Percentiles rank a stretch among this genome's conserved stretches.
phyloP scores from a whole-genome alignment of 2,888 invertebrate genomes.

The Oasisia sp. region DNA sequence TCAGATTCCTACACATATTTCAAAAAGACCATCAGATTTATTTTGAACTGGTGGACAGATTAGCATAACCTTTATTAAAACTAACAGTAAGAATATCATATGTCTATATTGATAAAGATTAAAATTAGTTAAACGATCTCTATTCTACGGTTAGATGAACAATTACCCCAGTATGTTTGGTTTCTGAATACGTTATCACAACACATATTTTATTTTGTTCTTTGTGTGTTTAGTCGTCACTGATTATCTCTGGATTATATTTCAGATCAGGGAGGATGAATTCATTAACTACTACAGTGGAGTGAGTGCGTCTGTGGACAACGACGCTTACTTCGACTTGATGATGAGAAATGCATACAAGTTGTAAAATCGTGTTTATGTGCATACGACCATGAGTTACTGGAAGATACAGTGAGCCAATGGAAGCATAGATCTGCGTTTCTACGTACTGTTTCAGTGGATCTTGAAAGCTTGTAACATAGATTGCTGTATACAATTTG shows the following conservation, averaged over 20 bases:
- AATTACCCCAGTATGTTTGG: background rate
- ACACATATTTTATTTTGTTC: background rate
- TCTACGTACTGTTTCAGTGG: slow-evolving; percentile 20
- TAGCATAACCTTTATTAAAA: background rate
- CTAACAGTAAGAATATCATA: background rate
- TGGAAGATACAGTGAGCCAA: background rate
- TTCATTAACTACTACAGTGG: slow-evolving; percentile 93
- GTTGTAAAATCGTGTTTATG: slow-evolving; percentile 31
- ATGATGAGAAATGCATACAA: slow-evolving; percentile 94
- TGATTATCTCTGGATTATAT: background rate
- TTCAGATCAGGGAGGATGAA: slow-evolving; percentile 75
- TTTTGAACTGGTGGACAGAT: background rate
- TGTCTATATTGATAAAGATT: background rate
- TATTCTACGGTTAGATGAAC: background rate
- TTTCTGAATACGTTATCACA: background rate
- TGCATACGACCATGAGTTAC: background rate
- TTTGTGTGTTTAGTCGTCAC: background rate
- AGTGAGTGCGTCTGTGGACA: slow-evolving; percentile 93
- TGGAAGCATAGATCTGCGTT: slow-evolving; percentile 19
- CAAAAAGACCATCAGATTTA: background rate
- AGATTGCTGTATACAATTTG: background rate
- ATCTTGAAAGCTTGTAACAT: background rate
- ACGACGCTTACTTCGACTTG: slow-evolving; percentile 92
- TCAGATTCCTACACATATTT: background rate
- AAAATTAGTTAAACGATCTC: background rate